A percentile compares a stretch with the other conserved stretches of the same genome.
Conservation (phyloP, 2,113 vertebrate genomes). For the Glaucomys volans region DNA sequence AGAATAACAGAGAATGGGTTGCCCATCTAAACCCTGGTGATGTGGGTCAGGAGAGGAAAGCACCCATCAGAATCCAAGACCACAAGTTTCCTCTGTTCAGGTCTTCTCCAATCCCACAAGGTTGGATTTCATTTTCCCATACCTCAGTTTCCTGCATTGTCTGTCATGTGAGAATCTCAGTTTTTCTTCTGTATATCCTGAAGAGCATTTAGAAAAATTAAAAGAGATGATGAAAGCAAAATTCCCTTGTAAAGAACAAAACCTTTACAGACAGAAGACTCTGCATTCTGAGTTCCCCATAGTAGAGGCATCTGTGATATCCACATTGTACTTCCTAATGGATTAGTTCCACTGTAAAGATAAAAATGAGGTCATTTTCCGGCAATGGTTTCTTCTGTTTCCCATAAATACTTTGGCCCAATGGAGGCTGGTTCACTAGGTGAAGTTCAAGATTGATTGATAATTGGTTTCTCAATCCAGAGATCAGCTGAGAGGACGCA, state of each 20-base stretch:
- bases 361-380: not conserved
- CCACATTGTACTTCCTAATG: not conserved
- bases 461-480: conserved; percentile 49
- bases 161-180: not conserved
- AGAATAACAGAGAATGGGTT: not conserved
- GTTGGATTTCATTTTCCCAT: not conserved
- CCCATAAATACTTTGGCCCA: conserved; percentile 4
- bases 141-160: conserved; percentile 1
- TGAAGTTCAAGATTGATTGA: conserved; percentile 54
- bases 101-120: not conserved
- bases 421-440: conserved; percentile 5
- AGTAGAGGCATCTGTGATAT: too few species aligned
- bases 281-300: not conserved
- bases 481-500: conserved; percentile 45
- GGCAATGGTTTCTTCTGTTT: not conserved
- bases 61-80: not conserved
- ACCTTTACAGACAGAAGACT: not conserved
- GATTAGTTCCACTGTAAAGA: not conserved
- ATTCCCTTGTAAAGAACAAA: not conserved
- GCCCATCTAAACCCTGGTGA: not conserved
- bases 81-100: not conserved
- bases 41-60: not conserved
- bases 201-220: not conserved
- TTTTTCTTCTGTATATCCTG: not conserved
- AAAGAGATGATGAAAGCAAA: not conserved